Evolutionary conservation across 2,113 vertebrate species (phyloP), one percentile per base, ranked within the genome.

Genomic region (Speoplatyrhinus poulsoni): DNA sequence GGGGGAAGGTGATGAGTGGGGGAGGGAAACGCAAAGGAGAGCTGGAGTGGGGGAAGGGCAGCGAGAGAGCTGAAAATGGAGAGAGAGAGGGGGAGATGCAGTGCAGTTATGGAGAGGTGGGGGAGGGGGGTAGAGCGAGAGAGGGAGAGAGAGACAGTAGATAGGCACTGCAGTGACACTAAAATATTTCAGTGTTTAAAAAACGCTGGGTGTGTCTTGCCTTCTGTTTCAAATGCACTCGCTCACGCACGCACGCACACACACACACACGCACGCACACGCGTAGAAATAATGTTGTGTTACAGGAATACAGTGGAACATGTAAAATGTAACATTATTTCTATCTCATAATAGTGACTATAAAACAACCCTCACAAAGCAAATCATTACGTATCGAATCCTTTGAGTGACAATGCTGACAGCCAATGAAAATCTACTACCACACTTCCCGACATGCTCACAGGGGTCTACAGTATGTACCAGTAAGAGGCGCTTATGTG

Each of bases 201-300:
- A 41, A 41, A 41, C 6, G 7, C 26, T 41, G 36, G 36, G 36
- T 41, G 36, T 41, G 36, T 41, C 36, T 41, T 8, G 36, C 36
- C 36, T 41, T 41, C 36, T 8, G 36, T 41, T 41, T 12, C 58
- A 36, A 12, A 15, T 36, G 7, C 15, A 15, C 33, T 3, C 12
- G 15, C 12, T 7, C 33, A 60, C 16, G 4, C 55, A 19, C 16
- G n/a, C 55, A 6, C 32, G 15, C 32, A 36, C 52, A 54, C 52
- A 54, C 15, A 54, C 0, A 54, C 53, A 16, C 53, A 12, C 53
- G 16, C 1, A 32, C 56, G 26, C 17, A 57, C n/a, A 33, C 56
- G 26, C 56, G 26, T 19, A 59, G 1, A 5, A 59, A 12, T 47
- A 65, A 16, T n/a, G 53, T 54, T 65, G 61, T 69, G 70, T 79